Conservation (phyloP, 2,113 vertebrate species). For the Oreochromis tanganicae region DNA sequence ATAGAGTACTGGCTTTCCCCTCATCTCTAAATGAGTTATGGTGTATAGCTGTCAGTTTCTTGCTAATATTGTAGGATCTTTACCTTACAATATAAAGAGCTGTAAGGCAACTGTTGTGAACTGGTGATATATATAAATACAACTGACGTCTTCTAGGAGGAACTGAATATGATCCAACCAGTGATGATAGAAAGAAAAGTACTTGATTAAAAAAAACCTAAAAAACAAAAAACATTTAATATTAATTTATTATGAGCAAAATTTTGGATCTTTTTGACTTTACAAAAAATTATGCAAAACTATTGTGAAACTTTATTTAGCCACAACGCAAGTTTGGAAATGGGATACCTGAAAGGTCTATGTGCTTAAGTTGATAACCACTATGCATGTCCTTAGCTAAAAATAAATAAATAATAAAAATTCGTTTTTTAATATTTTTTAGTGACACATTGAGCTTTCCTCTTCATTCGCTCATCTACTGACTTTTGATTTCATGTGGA, state of each 20-base stretch:
- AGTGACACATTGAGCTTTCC: neutral
- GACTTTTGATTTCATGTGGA: neutral
- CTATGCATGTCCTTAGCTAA: neutral
- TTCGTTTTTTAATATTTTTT: neutral
- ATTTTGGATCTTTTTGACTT: too few species aligned
- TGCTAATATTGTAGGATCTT: neutral
- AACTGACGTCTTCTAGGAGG: neutral
- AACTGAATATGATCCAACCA: rapidly evolving
- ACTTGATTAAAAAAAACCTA: neutral
- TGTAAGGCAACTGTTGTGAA: neutral
- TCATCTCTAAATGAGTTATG: neutral
- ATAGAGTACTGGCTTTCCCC: neutral
- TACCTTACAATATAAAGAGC: neutral
- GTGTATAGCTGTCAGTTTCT: neutral
- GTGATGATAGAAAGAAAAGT: neutral
- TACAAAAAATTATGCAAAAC: neutral
- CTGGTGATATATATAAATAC: neutral
- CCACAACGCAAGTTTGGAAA: neutral
- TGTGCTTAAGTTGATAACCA: neutral
- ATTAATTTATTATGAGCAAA: neutral
- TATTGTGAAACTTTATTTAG: neutral
- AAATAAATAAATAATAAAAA: neutral
- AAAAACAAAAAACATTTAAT: neutral
- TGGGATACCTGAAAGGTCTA: neutral
- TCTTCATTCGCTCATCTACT: neutral